These are phyloP conservation scores for Eutolmus rufibarbis DNA, from an alignment of 2,888 invertebrate genomes.

Conservation along the genomic window DNA sequence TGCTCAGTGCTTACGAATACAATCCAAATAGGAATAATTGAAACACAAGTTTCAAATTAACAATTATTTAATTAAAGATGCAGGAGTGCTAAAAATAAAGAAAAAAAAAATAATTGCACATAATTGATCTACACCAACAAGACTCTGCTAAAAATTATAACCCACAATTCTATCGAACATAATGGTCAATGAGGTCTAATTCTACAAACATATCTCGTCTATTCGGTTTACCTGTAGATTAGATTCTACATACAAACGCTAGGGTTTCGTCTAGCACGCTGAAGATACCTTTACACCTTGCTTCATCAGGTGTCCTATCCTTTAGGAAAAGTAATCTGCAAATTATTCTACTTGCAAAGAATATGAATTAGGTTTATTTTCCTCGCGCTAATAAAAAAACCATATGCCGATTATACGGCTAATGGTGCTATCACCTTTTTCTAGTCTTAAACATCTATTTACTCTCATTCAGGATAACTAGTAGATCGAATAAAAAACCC, in stretches of 20 bases:
- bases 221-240: background rate
- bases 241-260: background rate
- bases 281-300: background rate
- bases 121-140: conserved; percentile 28
- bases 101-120: background rate
- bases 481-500: background rate
- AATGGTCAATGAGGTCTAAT: background rate
- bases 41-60: background rate
- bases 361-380: background rate
- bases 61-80: background rate
- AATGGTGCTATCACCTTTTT: background rate
- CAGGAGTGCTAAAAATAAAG: background rate
- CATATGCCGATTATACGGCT: background rate
- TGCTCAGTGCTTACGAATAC: background rate
- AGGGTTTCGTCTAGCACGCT: background rate
- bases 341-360: background rate
- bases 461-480: background rate
- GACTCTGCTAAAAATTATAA: background rate
- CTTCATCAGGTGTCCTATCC: background rate
- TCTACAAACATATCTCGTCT: background rate
- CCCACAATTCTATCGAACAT: background rate
- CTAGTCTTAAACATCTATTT: background rate
- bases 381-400: background rate
- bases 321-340: background rate
- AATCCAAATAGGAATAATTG: background rate